phyloP scores from a whole-genome alignment of 2,113 vertebrate genomes.

The Protobothrops mucrosquamatus region DNA sequence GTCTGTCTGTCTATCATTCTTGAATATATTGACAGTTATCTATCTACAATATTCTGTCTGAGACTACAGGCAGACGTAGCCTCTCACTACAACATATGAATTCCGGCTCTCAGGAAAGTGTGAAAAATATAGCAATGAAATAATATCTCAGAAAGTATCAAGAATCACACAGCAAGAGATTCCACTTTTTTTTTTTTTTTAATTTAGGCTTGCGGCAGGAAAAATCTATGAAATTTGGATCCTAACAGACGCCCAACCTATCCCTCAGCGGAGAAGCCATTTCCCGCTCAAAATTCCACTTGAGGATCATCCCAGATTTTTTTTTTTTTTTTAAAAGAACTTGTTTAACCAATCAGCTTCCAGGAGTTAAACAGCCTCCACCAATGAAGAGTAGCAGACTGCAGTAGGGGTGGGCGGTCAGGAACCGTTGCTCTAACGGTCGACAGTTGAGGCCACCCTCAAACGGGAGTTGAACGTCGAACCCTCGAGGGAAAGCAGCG shows the following conservation, averaged over 20 bases:
- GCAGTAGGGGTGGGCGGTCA: not conserved
- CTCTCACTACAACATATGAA: not conserved
- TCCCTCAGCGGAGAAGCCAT: not conserved
- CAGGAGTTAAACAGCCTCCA: not conserved
- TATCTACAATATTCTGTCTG: not conserved
- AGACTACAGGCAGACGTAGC: not conserved
- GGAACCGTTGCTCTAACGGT: not conserved
- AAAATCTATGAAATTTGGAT: too few species aligned
- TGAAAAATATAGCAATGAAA: not conserved
- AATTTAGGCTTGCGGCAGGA: not conserved
- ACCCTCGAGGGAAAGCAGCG: not conserved
- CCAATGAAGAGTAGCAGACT: not conserved
- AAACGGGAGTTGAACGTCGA: not conserved
- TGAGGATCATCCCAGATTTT: too few species aligned
- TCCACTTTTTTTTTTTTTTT: not conserved
- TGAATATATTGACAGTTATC: not conserved
- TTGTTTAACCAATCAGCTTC: not conserved
- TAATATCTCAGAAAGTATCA: not conserved
- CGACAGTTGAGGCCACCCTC: not conserved
- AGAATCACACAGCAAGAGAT: not conserved
- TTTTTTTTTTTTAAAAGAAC: too few species aligned
- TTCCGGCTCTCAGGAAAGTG: not conserved
- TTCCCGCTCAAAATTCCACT: not conserved
- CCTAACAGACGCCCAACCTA: not conserved
- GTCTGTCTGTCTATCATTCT: not conserved